These are phyloP conservation scores for Odontothrips loti DNA, from an alignment of 2,888 invertebrate genomes.

Conservation along the genomic window DNA sequence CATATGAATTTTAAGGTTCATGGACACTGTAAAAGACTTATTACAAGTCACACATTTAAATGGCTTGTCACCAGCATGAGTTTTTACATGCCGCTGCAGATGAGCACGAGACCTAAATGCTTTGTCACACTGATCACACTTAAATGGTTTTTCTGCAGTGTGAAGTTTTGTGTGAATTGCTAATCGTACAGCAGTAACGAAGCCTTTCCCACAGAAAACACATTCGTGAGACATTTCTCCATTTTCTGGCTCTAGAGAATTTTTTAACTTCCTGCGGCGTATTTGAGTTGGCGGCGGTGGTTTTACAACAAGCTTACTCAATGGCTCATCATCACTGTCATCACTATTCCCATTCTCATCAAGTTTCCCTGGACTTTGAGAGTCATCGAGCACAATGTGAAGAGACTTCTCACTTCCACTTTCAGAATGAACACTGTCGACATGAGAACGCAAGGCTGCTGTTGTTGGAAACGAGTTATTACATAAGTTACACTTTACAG, in stretches of 20 bases:
- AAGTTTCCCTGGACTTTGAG: slow-evolving; percentile 17
- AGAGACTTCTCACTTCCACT: slow-evolving; percentile 4
- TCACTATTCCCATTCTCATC: slow-evolving; percentile 1
- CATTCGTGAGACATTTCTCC: not conserved
- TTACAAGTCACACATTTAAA: slow-evolving; percentile 4
- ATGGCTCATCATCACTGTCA: slow-evolving; percentile 1
- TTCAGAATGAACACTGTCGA: slow-evolving; percentile 3
- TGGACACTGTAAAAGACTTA: not conserved
- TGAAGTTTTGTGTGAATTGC: slow-evolving; percentile 9
- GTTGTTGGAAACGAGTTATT: slow-evolving; percentile 4
- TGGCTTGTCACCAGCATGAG: not conserved
- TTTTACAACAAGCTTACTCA: not conserved
- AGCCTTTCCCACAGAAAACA: not conserved
- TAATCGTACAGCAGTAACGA: not conserved
- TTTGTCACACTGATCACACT: slow-evolving; percentile 12
- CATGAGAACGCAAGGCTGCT: not conserved
- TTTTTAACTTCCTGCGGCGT: not conserved
- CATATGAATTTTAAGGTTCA: slow-evolving; percentile 6
- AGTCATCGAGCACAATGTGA: slow-evolving; percentile 7
- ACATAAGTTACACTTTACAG: not conserved
- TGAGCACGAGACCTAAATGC: slow-evolving; percentile 8
- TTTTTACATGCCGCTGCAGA: slow-evolving; percentile 7
- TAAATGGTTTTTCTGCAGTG: not conserved
- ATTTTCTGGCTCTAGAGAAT: not conserved
- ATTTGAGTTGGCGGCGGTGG: not conserved